phyloP scores from a whole-genome alignment of 2,113 vertebrate genomes.

The Datnioides undecimradiatus region DNA sequence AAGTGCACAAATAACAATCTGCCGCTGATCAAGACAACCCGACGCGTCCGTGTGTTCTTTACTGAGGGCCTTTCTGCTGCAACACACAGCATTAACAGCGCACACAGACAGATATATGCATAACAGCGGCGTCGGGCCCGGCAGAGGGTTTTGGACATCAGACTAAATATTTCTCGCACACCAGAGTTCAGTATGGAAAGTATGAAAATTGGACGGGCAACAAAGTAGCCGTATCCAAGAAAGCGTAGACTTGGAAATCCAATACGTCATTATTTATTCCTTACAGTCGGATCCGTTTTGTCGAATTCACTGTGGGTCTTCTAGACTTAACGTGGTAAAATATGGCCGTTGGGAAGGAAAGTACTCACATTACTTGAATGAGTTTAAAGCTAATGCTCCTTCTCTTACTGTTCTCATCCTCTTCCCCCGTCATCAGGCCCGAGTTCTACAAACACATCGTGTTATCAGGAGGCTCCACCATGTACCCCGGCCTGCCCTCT shows the following conservation, averaged over 20 bases:
- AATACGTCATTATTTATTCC: neutral
- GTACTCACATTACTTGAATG: neutral
- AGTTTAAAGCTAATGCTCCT: neutral
- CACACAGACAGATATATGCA: constrained; percentile 4
- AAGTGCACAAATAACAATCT: neutral
- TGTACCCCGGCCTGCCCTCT: constrained; percentile 97
- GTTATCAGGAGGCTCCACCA: constrained; percentile 97
- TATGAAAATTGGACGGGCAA: constrained; percentile 2
- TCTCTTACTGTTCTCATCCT: constrained; percentile 1
- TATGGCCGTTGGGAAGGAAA: neutral
- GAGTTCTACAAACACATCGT: constrained; percentile 99
- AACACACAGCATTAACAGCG: neutral
- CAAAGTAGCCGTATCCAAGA: neutral
- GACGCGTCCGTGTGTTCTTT: neutral
- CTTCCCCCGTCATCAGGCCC: constrained; percentile 81
- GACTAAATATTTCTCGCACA: neutral
- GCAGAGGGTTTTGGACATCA: neutral
- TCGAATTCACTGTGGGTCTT: neutral
- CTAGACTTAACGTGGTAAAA: neutral
- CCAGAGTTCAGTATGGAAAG: constrained; percentile 16
- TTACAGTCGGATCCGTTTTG: neutral
- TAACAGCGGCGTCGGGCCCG: neutral
- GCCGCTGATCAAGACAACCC: neutral
- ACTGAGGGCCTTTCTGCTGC: neutral
- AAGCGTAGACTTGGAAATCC: neutral